Base-by-base conservation (phyloP, 2,113 vertebrate species). In the Coracopsis vasa region DNA sequence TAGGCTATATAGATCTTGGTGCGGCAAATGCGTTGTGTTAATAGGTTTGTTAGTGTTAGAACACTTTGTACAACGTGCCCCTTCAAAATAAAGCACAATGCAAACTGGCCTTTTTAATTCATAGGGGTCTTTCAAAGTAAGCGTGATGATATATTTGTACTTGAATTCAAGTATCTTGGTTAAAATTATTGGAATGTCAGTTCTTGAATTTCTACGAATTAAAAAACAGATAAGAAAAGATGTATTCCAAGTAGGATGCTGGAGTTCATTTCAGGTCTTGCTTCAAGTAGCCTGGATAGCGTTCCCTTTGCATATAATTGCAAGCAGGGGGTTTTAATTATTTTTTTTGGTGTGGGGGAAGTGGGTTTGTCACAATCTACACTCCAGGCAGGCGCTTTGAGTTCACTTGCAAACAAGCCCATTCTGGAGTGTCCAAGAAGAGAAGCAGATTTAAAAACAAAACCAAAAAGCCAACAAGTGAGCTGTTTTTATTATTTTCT, bases 251-350 rank as follows among this genome's bases (percentile, higher is more conserved):
- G 62, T 71, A 91, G 69, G 27, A 60, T 50, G 91, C 41, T 66
- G 54, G 88, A 94, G 96, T 98, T 98, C 96, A 97, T 97, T 96
- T 94, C 84, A 94, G 97, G 95, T 97, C 96, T 92, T 97, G 97
- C 96, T 97, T 86, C 95, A 97, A 97, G 97, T 88, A 92, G 93
- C 83, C 83, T 86, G 71, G 56, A 79, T 91, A 87, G 78, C 61
- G 45, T 97, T 95, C 23, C 53, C 84, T 96, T 94, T 95, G 74
- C 74, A 87, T 98, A 96, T 97, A 98, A 97, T 97, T 98, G 97
- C 97, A 97, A 97, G 97, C 96, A 97, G 95, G 27, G 0, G 9
- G 77, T 86, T 75, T 25, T 13, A 18, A 14, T 82, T 45, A 20
- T 54, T 62, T 44, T 10, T n/a, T 37, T 66, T 31, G 1, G 4